A percentile compares a stretch with the other conserved stretches of the same genome.
Conservation (phyloP, 1,140 invertebrate species). For the Harpegnathos saltator region DNA sequence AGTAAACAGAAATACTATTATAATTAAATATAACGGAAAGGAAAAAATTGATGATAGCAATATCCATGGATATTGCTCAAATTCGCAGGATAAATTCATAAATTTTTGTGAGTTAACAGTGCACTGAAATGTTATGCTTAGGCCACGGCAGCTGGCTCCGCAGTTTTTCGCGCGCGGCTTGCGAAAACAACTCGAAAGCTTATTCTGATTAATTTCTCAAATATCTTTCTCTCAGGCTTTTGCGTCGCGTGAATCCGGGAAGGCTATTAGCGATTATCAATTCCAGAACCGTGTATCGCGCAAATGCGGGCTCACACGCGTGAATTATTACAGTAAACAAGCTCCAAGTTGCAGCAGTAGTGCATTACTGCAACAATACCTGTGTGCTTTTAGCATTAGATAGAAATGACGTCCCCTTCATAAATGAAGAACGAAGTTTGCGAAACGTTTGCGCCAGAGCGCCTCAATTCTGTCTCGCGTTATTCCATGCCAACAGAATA, state of each 20-base stretch:
- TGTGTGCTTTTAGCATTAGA: constrained; percentile 14
- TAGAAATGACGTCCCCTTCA: neutral
- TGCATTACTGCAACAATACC: constrained; percentile 12
- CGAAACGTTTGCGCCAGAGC: neutral
- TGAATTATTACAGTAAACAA: constrained; percentile 5
- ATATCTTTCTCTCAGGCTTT: neutral
- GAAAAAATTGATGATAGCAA: too few relatives aligned
- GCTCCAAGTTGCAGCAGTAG: neutral
- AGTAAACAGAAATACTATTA: too few relatives aligned
- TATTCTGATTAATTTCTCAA: neutral
- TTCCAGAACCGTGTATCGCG: neutral
- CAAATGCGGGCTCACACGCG: neutral
- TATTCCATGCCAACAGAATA: neutral
- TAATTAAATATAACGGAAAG: too few relatives aligned
- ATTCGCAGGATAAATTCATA: too few relatives aligned
- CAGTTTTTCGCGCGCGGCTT: too few relatives aligned
- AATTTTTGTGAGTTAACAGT: too few relatives aligned
- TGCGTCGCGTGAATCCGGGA: neutral
- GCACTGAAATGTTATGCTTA: too few relatives aligned
- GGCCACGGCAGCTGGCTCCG: too few relatives aligned
- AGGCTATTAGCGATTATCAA: neutral
- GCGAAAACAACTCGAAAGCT: too few relatives aligned
- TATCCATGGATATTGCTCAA: too few relatives aligned
- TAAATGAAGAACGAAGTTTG: neutral
- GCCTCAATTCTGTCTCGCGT: neutral